Percentiles rank a stretch among this genome's conserved stretches.
Conservation (phyloP, 2,888 invertebrate genomes). For the Spilosoma lubricipeda region DNA sequence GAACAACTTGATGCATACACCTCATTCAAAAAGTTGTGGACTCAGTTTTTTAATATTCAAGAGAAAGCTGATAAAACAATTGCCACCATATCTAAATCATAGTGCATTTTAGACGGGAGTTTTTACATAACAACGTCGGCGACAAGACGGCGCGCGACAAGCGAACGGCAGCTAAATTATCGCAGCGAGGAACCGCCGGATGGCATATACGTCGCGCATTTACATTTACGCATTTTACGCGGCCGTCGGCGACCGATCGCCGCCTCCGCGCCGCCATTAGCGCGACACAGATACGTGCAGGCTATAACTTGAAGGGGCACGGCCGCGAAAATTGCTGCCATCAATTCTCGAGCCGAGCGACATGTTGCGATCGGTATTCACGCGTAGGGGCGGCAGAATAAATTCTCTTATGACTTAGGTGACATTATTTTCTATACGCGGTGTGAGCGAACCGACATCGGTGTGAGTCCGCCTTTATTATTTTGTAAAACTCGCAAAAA, state of each 20-base stretch:
- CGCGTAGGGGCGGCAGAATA: constrained; percentile 49
- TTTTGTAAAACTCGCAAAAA: neutral
- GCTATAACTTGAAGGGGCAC: constrained; percentile 64
- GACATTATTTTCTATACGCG: constrained; percentile 47
- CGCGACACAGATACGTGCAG: constrained; percentile 63
- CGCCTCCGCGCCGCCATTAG: constrained; percentile 67
- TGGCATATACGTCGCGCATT: constrained; percentile 56
- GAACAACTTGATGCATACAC: neutral
- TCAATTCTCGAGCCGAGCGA: constrained; percentile 64
- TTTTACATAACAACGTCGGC: constrained; percentile 64
- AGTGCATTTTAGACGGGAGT: constrained; percentile 61
- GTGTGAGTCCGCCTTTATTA: neutral
- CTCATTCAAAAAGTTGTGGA: neutral
- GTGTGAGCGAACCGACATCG: constrained; percentile 17
- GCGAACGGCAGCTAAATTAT: constrained; percentile 59
- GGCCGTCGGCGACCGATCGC: constrained; percentile 66
- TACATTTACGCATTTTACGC: constrained; percentile 74
- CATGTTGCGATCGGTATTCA: constrained; percentile 61
- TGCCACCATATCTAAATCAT: constrained; percentile 50
- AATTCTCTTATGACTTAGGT: constrained; percentile 49
- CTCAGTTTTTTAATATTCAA: constrained; percentile 28
- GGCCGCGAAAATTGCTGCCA: constrained; percentile 68
- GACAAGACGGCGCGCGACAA: constrained; percentile 37
- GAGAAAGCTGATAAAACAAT: constrained; percentile 58
- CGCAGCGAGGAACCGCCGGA: constrained; percentile 46